These are phyloP conservation scores for Bombylius discolor DNA, from an alignment of 2,888 invertebrate genomes.

Conservation along the genomic window DNA sequence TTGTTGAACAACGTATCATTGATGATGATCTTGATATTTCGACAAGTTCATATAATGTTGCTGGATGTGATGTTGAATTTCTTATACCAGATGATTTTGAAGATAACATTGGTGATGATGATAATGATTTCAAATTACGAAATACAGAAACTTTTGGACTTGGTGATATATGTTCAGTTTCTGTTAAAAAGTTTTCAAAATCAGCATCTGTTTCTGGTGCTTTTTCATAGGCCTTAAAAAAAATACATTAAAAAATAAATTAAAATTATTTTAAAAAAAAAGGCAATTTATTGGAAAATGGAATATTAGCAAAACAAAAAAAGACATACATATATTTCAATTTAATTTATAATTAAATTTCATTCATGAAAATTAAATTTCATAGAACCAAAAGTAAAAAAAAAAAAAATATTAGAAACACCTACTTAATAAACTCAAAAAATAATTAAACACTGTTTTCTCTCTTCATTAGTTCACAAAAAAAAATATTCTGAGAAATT, in stretches of 20 bases:
- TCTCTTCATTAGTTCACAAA: too few species aligned
- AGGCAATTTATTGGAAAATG: too few species aligned
- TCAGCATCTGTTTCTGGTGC: conserved; percentile 29
- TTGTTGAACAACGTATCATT: conserved; percentile 25
- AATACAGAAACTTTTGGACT: conserved; percentile 18
- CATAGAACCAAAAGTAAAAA: too few species aligned
- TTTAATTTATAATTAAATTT: too few species aligned
- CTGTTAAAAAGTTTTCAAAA: conserved; percentile 28
- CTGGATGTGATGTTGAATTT: conserved; percentile 6
- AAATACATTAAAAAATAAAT: background rate
- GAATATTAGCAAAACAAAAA: too few species aligned
- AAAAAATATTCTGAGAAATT: too few species aligned
- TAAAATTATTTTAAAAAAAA: background rate
- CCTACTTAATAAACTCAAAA: too few species aligned
- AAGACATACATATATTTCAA: too few species aligned
- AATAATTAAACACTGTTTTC: too few species aligned
- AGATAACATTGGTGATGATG: background rate
- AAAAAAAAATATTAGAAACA: too few species aligned
- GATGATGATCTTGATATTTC: conserved; percentile 28
- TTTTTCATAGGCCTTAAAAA: conserved; percentile 28
- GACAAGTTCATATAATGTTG: conserved; percentile 31
- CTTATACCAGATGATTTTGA: background rate
- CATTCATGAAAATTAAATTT: too few species aligned
- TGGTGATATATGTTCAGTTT: conserved; percentile 29
- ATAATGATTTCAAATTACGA: conserved; percentile 13